Percentiles rank a stretch among this genome's conserved stretches.
Evolutionary conservation across 2,113 vertebrate genomes (phyloP).

Genomic region (Myotis yumanensis): DNA sequence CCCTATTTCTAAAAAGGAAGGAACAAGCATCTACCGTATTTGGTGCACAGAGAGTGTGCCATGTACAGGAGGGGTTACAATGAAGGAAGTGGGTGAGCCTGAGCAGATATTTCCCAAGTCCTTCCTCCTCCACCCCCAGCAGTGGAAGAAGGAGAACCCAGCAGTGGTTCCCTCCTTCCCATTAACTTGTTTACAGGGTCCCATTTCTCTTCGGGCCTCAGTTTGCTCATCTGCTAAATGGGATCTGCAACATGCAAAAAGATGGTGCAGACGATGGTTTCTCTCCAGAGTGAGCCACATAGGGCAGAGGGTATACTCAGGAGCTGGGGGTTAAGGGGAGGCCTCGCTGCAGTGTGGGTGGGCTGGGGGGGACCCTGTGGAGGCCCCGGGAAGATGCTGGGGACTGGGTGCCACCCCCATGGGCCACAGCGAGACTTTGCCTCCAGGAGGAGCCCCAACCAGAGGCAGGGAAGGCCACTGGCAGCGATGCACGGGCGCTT

Average conservation of each 20-base stretch:
- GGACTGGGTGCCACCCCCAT: not conserved
- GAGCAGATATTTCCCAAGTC: too few species aligned
- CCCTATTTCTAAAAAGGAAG: not conserved
- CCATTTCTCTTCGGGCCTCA: not conserved
- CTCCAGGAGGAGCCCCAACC: not conserved
- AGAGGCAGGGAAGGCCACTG: not conserved
- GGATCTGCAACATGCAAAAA: not conserved
- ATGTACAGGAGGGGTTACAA: not conserved
- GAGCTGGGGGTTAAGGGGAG: fast-evolving
- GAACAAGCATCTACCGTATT: too few species aligned
- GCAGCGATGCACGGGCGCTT: not conserved
- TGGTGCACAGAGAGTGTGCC: not conserved
- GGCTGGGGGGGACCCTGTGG: not conserved
- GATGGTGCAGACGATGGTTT: not conserved
- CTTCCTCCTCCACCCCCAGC: not conserved
- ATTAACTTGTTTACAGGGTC: not conserved
- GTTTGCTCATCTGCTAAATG: not conserved
- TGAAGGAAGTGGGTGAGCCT: fast-evolving
- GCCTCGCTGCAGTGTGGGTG: not conserved
- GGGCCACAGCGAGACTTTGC: not conserved
- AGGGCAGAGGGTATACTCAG: not conserved
- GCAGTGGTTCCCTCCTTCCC: not conserved
- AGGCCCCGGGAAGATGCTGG: not conserved
- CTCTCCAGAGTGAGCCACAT: not conserved
- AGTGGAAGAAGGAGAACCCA: not conserved